Base-by-base conservation (phyloP, 2,797 vertebrate genomes). In the Silurus aristotelis region DNA sequence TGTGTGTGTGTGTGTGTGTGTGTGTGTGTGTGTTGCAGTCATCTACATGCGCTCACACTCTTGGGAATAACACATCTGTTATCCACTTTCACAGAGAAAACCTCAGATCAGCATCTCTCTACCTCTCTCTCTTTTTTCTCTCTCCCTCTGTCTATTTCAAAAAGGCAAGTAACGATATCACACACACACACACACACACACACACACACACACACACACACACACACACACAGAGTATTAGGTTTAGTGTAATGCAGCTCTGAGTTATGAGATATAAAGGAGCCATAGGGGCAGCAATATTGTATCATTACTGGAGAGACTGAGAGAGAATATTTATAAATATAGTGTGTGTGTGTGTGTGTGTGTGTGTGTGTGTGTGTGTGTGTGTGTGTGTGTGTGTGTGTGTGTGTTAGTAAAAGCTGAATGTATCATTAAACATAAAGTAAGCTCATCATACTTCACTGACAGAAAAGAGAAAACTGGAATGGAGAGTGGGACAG, bases 1-100 rank as follows among this genome's bases (percentile, higher is more conserved):
- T 76, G 72, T 86, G 85, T 86, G 82, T 86, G 78, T 83, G 63
- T 80, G 61, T 58, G 83, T 84, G 86, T 76, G 72, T 81, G 78
- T 85, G 78, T 82, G 71, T 82, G 79, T 67, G 70, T 76, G 56
- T 68, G 71, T 67, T 70, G 72, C n/a, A 17, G 48, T 46, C 63
- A 75, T 60, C 63, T 68, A 70, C 46, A 64, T 85, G 14, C 22
- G 25, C 43, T 66, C 79, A 48, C 78, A 67, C 22, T 48, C 63
- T 66, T 52, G 79, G 83, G 55, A 83, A 66, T 43, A 80, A 25
- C 61, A 86, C 72, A 83, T 70, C 64, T 79, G 75, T 84, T 79
- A 79, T 78, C 75, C 64, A 68, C 73, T 84, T 78, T 60, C 55
- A 58, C 43, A 19, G 22, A 84, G 64, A 60, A 84, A 79, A 60